Evolutionary conservation across 2,113 vertebrate genomes (phyloP), one percentile per base, ranked within the genome.

Genomic region (Gymnorhina tibicen): DNA sequence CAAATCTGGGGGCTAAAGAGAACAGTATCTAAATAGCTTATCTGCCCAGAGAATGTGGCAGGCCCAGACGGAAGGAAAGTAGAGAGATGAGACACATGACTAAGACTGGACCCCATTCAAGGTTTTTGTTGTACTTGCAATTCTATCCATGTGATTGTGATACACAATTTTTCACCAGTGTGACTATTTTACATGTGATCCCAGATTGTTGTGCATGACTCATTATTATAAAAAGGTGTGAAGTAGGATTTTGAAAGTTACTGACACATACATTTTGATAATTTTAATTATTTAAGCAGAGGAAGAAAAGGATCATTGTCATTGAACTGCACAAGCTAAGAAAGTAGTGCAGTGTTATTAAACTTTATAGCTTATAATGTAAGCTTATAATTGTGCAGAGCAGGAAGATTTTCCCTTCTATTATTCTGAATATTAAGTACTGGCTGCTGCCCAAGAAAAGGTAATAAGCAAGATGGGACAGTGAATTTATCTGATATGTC

Each of bases 361-460:
- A 93, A 84, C 33, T 92, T 92, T 84, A 93, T 77, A 67, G 72
- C 33, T 87, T 89, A 70, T 69, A 82, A 72, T 85, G 58, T 74
- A 89, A 93, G 39, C 42, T 42, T 17, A 42, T 42, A 42, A 42
- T 96, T 86, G 68, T 92, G 73, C 64, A 77, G 69, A 91, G 68
- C 33, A 89, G 64, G 30, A 91, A 75, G 64, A 84, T 74, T 92
- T 88, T 44, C 27, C 19, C 27, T 50, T 91, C 76, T 86, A 47
- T 92, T 92, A 67, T 86, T 91, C 50, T 92, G 79, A 93, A 77
- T 85, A 87, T 91, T 93, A 87, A 81, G 82, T 67, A 30, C 49
- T 95, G 86, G 64, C 89, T 92, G 39, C 35, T 84, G 24, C 30
- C 79, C 91, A 92, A 93, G 76, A 47, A 87, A 93, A 70, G 55